phyloP scores from a whole-genome alignment of 1,140 invertebrate genomes.

The Drosophila melanogaster region Release_6_plus_ISO1_MT NT_033777.3:29486001-29486500 shows the following conservation, averaged over 20 bases:
- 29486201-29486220: conserved; percentile 59
- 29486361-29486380: conserved; percentile 48
- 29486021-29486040: conserved; percentile 7
- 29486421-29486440: conserved; percentile 24
- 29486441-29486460: conserved; percentile 3
- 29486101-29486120: conserved; percentile 70
- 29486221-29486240: conserved; percentile 68
- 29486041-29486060: conserved; percentile 30
- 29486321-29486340: conserved; percentile 48
- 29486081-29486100: conserved; percentile 27
- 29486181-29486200: conserved; percentile 71
- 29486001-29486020: conserved; percentile 21
- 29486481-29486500: conserved; percentile 41
- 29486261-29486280: conserved; percentile 66
- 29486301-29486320: conserved; percentile 73
- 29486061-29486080: conserved; percentile 36
- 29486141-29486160: conserved; percentile 53
- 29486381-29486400: conserved; percentile 17
- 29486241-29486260: conserved; percentile 66
- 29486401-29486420: conserved; percentile 35
- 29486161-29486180: conserved; percentile 47
- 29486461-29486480: conserved; percentile 30
- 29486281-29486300: conserved; percentile 31
- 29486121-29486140: conserved; percentile 73
- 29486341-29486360: conserved; percentile 44